Base-by-base conservation (phyloP, 2,113 vertebrate species). In the Cryptomyrus ogoouensis region DNA sequence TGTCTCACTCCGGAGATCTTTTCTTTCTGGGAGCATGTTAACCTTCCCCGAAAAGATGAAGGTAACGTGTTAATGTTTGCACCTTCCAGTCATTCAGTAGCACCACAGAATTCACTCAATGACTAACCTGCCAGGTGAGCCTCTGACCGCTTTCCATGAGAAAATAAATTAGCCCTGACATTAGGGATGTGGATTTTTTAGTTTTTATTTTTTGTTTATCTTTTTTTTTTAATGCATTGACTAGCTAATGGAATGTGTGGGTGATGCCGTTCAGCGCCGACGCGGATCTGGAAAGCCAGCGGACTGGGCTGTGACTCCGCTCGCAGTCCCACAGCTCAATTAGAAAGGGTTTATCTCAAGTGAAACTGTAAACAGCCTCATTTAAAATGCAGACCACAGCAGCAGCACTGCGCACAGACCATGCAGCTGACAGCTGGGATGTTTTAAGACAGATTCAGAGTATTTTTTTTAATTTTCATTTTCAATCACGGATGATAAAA, bases 211-310 rank as follows among this genome's bases (percentile, higher is more conserved):
- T 46, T 58, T 88, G 56, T 88, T 19, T 58, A 58, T 88, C 12
- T 44, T 56, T 53, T 86, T 27, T 53, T 56, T 53, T n/a, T 53
- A n/a, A 87, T 58, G 87, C 62, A 53, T 52, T 66, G 8, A 88
- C 87, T 39, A 46, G 87, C 52, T 88, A 88, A 88, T 88, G 88
- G 88, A 70, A 88, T 46, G 88, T 24, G 42, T 42, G 24, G 35
- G 56, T 31, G 39, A 49, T 9, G 21, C 24, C 1, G 4, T 27
- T 47, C 58, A 83, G 47, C 8, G 35, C 49, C 24, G 7, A 7
- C 2, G 1, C 1, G 39, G 42, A 31, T 46, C 84, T 1, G 31
- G 13, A 58, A 84, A 56, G 50, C 19, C 44, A 31, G 39, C 27
- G 53, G 87, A 15, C 31, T n/a, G 13, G 47, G 50, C 15, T 42